These are phyloP conservation scores for Acanthiza pusilla DNA, from an alignment of 2,797 vertebrate genomes.

Conservation along the genomic window DNA sequence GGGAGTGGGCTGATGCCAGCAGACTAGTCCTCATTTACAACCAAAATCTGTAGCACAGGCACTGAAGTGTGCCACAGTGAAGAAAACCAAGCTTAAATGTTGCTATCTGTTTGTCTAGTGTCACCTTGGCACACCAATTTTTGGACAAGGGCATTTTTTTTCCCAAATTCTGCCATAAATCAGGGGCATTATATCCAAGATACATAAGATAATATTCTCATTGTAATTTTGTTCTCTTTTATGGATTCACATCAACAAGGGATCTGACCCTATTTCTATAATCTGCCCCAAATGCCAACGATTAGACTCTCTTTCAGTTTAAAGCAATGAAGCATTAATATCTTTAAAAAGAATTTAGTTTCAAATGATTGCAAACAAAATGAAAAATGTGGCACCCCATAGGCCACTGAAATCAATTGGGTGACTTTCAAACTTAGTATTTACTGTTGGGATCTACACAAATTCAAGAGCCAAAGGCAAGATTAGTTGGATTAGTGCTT, in stretches of 20 bases:
- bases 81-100: neutral
- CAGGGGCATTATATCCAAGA: neutral
- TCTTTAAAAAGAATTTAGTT: neutral
- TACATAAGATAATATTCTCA: neutral
- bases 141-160: neutral
- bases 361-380: neutral
- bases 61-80: neutral
- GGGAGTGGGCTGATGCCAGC: neutral
- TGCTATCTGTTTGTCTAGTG: neutral
- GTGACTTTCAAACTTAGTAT: conserved; percentile 3
- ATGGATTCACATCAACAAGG: neutral
- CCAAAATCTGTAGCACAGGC: neutral
- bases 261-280: conserved; percentile 25
- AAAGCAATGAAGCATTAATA: conserved; percentile 38
- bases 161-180: neutral
- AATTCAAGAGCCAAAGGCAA: conserved; percentile 46
- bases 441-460: conserved; percentile 24
- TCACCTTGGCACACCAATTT: neutral
- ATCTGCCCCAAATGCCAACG: neutral
- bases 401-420: neutral
- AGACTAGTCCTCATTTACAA: neutral
- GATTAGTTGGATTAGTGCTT: conserved; percentile 43
- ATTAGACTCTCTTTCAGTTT: neutral
- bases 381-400: neutral
- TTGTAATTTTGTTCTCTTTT: neutral